Base-by-base conservation (phyloP, 2,797 vertebrate species). In the Fistularia commersonii region DNA sequence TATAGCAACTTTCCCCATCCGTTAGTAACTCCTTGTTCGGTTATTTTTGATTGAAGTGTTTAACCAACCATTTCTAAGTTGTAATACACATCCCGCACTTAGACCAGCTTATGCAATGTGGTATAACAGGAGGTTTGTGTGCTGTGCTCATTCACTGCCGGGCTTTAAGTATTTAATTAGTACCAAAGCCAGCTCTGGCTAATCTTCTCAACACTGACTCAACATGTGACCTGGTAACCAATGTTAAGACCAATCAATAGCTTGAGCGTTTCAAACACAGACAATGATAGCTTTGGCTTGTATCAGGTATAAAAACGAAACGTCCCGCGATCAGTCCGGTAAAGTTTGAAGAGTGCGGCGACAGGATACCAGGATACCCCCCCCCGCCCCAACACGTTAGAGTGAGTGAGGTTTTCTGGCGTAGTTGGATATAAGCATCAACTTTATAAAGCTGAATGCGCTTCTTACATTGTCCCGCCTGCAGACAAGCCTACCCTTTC, bases 121-220 rank as follows among this genome's bases (percentile, higher is more conserved):
- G 56, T 64, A 31, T 32, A 73, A 72, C 76, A 69, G 69, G 61
- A 77, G 77, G 74, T 61, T 72, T 80, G 77, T 76, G 70, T 66
- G 66, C 65, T 71, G 72, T 67, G 61, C 66, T 83, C 77, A 79
- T 84, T 87, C 81, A 84, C 57, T 74, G 81, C 76, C 61, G 60
- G 61, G 80, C 64, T 83, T 86, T 87, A 88, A 89, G 87, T 69
- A 85, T 89, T 84, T 87, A 90, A 89, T 89, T 87, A 82, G 84
- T 63, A 71, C 51, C 73, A 85, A 89, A 89, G 84, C 86, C 80
- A 80, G 83, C 85, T 83, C 54, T 12, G 38, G 77, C 71, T 88
- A 84, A 87, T 84, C 84, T 87, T 83, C 81, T 83, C 77, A 80
- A 86, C 80, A 81, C 79, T 77, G 81, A 80, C 82, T 88, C 80